phyloP scores from a whole-genome alignment of 2,888 invertebrate species.

The Oxycera nigricornis region DNA sequence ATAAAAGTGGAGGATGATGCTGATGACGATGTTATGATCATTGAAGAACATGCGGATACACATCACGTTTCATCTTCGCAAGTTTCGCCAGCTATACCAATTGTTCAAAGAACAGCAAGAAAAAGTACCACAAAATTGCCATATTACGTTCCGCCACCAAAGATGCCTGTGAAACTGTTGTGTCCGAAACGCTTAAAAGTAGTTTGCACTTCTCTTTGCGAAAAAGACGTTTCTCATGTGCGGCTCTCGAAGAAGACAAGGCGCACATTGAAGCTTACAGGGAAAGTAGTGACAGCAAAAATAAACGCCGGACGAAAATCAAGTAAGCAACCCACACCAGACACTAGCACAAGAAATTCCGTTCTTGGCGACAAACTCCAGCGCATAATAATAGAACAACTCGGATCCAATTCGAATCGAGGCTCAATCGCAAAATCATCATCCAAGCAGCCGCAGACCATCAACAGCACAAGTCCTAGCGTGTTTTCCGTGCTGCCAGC shows the following conservation, averaged over 20 bases:
- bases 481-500: too few relatives aligned
- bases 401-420: too few relatives aligned
- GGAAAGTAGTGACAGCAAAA: too few relatives aligned
- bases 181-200: constrained; percentile 1
- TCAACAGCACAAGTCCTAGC: too few relatives aligned
- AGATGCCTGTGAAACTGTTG: neutral
- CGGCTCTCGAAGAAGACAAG: neutral
- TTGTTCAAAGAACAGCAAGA: neutral
- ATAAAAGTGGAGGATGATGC: neutral
- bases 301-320: too few relatives aligned
- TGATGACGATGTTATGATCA: neutral
- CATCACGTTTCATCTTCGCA: neutral
- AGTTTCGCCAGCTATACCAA: neutral
- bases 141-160: neutral
- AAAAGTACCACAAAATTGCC: constrained; percentile 10
- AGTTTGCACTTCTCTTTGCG: neutral
- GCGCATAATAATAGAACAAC: too few relatives aligned
- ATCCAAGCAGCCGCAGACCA: too few relatives aligned
- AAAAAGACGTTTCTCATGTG: neutral
- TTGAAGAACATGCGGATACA: neutral
- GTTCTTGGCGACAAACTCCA: too few relatives aligned
- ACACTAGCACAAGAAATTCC: too few relatives aligned
- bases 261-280: too few relatives aligned
- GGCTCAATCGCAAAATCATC: too few relatives aligned
- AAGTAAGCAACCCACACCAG: too few relatives aligned